Base-by-base conservation (phyloP, 1,140 invertebrate genomes). In the Drosophila elegans region DNA sequence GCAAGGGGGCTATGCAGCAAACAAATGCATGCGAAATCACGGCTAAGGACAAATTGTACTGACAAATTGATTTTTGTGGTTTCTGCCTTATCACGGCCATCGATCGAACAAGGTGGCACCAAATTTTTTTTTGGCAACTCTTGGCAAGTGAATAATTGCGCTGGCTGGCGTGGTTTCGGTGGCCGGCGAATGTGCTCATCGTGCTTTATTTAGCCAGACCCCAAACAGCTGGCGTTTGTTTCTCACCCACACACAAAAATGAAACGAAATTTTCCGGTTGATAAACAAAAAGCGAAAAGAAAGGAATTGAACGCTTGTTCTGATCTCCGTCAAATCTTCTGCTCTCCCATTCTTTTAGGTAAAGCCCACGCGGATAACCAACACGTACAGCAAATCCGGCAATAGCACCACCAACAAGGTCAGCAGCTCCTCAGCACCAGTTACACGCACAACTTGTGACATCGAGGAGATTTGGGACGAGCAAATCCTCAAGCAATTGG, bases 391-490 rank as follows among this genome's bases (percentile, higher is more conserved):
- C 62, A 91, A 88, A 34, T 71, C 52, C 27, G 68, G 67, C 52
- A 80, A 81, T 27, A 78, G 56, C 44, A 78, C 12, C 59, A 49
- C 16, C 48, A 90, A 68, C 53, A 84, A 71, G 69, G 82, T 67
- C 25, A 89, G 67, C 56, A 80, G 60, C 59, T 93, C 90, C 85
- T 92, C 92, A 80, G 80, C 93, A 84, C 93, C 93, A 82, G 92
- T 92, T 92, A 80, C 91, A 49, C 74, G 74, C 39, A 91, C 93
- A 90, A 93, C 94, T 86, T 88, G 95, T 86, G 95, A 95, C 92
- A 93, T 96, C 61, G 94, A 95, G 75, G 94, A 95, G 89, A 95
- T 96, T 92, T 95, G 95, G 95, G 95, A 96, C 95, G 95, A 96
- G 92, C 93, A 95, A 76, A 94, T 95, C 32, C 93, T 96, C 57